Base-by-base conservation (phyloP, 2,888 invertebrate species). In the Drosophila kambysellisi region DNA sequence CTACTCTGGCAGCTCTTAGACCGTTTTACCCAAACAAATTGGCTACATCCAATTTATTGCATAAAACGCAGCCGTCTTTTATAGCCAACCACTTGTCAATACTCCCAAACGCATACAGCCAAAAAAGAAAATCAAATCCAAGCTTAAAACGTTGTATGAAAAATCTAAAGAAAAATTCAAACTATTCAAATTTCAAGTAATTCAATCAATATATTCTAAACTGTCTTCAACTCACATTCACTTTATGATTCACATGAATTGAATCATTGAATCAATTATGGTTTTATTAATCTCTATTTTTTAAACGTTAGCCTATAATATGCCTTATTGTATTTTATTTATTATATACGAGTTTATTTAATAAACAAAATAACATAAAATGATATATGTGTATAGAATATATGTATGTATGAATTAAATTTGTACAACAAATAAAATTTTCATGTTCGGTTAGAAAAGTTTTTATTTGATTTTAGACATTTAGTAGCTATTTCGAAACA, bases 31-130 rank as follows among this genome's bases (percentile, higher is more conserved):
- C 83, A 88, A 86, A 86, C 88, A 88, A 86, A 86, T 86, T 86
- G 87, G 89, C 78, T 70, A n/a, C 56, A 60, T 72, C 52, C 81
- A 86, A 86, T 86, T 88, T 86, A 86, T 86, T 88, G 83, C 85
- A 88, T 76, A 80, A 85, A 78, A 70, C 20, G 80, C 63, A 80
- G 87, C 82, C 74, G 68, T 74, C 82, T 81, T 69, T 80, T 81
- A 76, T 70, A 74, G 60, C 68, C 71, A 74, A 46, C 54, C 37
- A 54, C 62, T 58, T 60, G 32, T 39, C 50, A 50, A 48, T 57
- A 48, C 39, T 32, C 32, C 54, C 43, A 43, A n/a, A 39, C 12
- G n/a, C 15, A 43, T 32, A 32, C 3, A 43, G 50, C 37, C 35
- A 50, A 12, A 25, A 46, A 65, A 39, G n/a, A n/a, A 33, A 15